These are phyloP conservation scores for Acronicta alni DNA, from an alignment of 2,888 invertebrate species.

Conservation along the genomic window DNA sequence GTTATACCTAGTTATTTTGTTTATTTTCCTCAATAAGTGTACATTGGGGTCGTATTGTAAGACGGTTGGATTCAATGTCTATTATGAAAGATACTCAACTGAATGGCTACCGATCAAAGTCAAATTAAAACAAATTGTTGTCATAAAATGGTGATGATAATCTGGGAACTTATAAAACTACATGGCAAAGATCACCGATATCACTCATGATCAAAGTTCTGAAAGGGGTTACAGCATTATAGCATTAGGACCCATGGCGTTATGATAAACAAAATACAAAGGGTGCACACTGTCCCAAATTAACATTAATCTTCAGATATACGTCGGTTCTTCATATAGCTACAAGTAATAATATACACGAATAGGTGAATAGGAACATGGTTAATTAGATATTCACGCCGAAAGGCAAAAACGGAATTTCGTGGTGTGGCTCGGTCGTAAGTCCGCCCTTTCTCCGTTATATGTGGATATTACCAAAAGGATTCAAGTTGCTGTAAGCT, in stretches of 20 bases:
- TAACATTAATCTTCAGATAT: constrained; percentile 34
- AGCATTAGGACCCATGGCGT: no score
- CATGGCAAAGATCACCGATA: no score
- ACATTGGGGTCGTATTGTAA: constrained; percentile 40
- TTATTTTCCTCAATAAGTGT: constrained; percentile 51
- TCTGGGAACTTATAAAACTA: no score
- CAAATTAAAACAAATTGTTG: constrained; percentile 23
- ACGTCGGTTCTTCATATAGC: constrained; percentile 9
- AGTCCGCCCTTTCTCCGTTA: constrained; percentile 30
- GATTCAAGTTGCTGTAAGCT: constrained; percentile 32
- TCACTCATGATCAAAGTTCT: no score
- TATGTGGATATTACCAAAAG: constrained; percentile 41
- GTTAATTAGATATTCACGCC: constrained; percentile 54
- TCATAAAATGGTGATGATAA: background rate
- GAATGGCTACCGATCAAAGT: constrained; percentile 26
- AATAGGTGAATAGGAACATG: constrained; percentile 27
- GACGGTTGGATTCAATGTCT: constrained; percentile 33
- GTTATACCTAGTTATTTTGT: constrained; percentile 51
- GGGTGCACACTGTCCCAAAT: constrained; percentile 26
- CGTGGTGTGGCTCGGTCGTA: constrained; percentile 37
- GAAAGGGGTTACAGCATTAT: no score
- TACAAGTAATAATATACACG: constrained; percentile 18
- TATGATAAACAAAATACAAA: background rate
- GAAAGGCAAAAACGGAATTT: constrained; percentile 50
- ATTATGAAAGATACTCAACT: constrained; percentile 34